A percentile compares a stretch with the other conserved stretches of the same genome.
phyloP scores from a whole-genome alignment of 2,888 invertebrate species.

The Punctoribates punctum region DNA sequence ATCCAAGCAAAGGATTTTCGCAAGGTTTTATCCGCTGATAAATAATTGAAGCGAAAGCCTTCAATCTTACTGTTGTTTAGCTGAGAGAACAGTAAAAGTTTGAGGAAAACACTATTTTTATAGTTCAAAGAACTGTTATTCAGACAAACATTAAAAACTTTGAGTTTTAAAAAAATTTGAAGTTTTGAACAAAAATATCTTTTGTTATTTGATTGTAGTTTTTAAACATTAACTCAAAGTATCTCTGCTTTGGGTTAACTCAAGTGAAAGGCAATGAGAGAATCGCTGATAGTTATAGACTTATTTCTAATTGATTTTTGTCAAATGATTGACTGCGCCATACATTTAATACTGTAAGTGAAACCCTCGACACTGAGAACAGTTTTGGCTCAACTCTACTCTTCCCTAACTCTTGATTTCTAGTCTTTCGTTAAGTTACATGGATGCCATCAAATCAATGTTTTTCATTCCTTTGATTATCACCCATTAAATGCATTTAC shows the following conservation, averaged over 20 bases:
- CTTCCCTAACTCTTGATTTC: not conserved
- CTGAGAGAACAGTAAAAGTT: too few relatives aligned
- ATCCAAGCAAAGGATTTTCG: too few relatives aligned
- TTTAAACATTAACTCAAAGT: conserved; percentile 15
- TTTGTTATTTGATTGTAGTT: not conserved
- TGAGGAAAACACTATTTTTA: not conserved
- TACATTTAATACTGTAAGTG: conserved; percentile 28
- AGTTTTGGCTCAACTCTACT: conserved; percentile 14
- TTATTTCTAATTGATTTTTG: conserved; percentile 39
- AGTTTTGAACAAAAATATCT: not conserved
- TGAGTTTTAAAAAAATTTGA: not conserved
- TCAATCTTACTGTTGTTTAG: too few relatives aligned
- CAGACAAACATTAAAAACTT: not conserved
- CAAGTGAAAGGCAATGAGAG: conserved; percentile 36
- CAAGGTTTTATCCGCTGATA: too few relatives aligned
- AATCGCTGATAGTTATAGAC: conserved; percentile 33
- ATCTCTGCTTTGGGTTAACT: conserved; percentile 7
- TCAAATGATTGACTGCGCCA: conserved; percentile 37
- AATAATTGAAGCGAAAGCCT: too few relatives aligned
- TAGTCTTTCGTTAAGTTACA: not conserved
- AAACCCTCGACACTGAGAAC: not conserved
- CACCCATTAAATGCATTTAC: conserved; percentile 37
- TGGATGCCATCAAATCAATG: conserved; percentile 34
- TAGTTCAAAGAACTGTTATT: conserved; percentile 10
- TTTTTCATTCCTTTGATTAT: conserved; percentile 36